A percentile compares a stretch with the other conserved stretches of the same genome.
These are phyloP conservation scores for Trichoplusia ni DNA, from an alignment of 1,140 invertebrate species.

Conservation along the genomic window DNA sequence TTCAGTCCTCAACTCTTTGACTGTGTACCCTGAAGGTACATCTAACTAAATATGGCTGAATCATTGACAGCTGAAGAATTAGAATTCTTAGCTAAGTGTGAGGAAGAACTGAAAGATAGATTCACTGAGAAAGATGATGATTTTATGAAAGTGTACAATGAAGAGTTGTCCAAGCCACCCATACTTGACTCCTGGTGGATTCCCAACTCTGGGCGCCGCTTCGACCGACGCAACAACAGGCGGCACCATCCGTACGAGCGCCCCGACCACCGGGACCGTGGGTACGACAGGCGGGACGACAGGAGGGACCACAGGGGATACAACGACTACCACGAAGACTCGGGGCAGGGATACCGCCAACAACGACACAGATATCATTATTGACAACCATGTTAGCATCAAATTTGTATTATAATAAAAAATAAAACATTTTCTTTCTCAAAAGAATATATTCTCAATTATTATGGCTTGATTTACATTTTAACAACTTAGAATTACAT, in stretches of 20 bases:
- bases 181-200: conserved; percentile 67
- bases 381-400: background rate
- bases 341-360: conserved; percentile 34
- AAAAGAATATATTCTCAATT: conserved; percentile 81
- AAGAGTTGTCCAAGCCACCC: conserved; percentile 60
- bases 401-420: conserved; percentile 29
- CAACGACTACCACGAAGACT: conserved; percentile 21
- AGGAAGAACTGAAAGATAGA: conserved; percentile 71
- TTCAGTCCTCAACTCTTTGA: conserved; percentile 60
- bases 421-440: conserved; percentile 67
- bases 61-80: conserved; percentile 63
- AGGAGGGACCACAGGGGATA: background rate
- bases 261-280: conserved; percentile 37
- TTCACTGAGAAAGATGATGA: conserved; percentile 76
- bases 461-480: conserved; percentile 81
- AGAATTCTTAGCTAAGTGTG: conserved; percentile 70
- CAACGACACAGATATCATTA: conserved; percentile 39
- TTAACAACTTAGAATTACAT: conserved; percentile 80
- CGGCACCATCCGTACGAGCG: conserved; percentile 50
- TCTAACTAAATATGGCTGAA: conserved; percentile 56
- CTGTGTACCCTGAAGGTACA: conserved; percentile 39
- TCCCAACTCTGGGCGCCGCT: conserved; percentile 46
- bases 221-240: conserved; percentile 53
- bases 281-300: conserved; percentile 13
- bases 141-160: conserved; percentile 73